Evolutionary conservation across 2,113 vertebrate species (phyloP).

Genomic region (Cynocephalus volans): DNA sequence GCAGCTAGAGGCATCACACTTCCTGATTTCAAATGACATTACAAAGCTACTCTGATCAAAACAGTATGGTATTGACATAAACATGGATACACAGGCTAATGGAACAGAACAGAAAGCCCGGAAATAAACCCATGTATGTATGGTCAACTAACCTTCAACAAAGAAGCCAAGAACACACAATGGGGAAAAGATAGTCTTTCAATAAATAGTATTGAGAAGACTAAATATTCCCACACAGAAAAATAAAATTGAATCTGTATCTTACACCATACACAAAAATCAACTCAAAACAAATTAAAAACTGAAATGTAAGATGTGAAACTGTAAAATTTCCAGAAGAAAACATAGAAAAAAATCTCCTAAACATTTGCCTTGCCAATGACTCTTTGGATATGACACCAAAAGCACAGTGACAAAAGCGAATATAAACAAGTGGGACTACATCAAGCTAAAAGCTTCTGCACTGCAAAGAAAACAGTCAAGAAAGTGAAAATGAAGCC

Average conservation of each 20-base stretch:
- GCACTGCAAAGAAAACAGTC: neutral
- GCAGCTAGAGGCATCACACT: neutral
- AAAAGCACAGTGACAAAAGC: neutral
- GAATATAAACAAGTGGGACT: neutral
- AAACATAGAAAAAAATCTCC: neutral
- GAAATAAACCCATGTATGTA: neutral
- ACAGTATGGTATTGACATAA: neutral
- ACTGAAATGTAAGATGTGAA: neutral
- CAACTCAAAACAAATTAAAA: neutral
- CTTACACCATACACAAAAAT: neutral
- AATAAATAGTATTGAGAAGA: rapidly evolving
- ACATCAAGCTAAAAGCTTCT: neutral
- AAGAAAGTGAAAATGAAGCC: neutral
- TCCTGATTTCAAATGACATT: neutral
- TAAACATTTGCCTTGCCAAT: neutral
- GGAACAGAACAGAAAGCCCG: neutral
- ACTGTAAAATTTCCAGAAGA: neutral
- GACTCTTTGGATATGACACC: neutral
- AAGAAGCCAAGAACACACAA: neutral
- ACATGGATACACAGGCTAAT: neutral
- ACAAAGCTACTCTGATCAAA: neutral
- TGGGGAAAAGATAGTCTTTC: neutral
- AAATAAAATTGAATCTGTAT: too few species aligned
- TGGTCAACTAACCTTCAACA: neutral
- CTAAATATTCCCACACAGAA: neutral